phyloP scores from a whole-genome alignment of 1,140 invertebrate species.

The Apis dorsata region DNA sequence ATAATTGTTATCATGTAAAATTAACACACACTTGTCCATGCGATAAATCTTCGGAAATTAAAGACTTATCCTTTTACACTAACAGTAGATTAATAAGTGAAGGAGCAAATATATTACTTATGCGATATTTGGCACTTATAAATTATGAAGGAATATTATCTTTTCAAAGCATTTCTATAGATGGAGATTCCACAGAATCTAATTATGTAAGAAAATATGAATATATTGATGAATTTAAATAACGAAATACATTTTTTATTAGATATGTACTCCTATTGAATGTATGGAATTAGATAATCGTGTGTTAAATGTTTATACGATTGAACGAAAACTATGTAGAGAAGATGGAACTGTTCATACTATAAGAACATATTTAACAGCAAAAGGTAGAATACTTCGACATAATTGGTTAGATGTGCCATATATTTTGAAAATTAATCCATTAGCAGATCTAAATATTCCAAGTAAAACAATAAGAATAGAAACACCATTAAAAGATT shows the following conservation, averaged over 20 bases:
- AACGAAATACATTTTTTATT: not conserved
- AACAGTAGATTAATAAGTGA: slow-evolving; percentile 80
- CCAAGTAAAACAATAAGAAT: not conserved
- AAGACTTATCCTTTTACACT: slow-evolving; percentile 48
- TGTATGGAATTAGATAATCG: slow-evolving; percentile 56
- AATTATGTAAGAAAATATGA: slow-evolving; percentile 80
- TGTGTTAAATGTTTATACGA: slow-evolving; percentile 59
- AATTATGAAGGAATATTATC: slow-evolving; percentile 80
- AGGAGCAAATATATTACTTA: slow-evolving; percentile 82
- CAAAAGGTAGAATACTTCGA: slow-evolving; percentile 64
- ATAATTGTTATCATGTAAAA: slow-evolving; percentile 60
- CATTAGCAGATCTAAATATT: slow-evolving; percentile 44
- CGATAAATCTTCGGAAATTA: slow-evolving; percentile 42
- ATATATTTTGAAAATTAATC: slow-evolving; percentile 67
- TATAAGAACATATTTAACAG: slow-evolving; percentile 62
- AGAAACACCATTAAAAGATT: slow-evolving; percentile 37
- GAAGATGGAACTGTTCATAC: slow-evolving; percentile 44
- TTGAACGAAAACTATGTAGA: slow-evolving; percentile 60
- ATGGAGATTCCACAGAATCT: slow-evolving; percentile 81
- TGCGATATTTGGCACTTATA: slow-evolving; percentile 81
- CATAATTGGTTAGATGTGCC: slow-evolving; percentile 63
- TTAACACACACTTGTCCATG: slow-evolving; percentile 58
- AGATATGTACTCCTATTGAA: slow-evolving; percentile 60
- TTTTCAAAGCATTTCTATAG: slow-evolving; percentile 81
- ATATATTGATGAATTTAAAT: slow-evolving; percentile 21